Percentiles rank a stretch among this genome's conserved stretches.
These are phyloP conservation scores for Kryptopterus vitreolus DNA, from an alignment of 2,797 vertebrate species.

Conservation along the genomic window DNA sequence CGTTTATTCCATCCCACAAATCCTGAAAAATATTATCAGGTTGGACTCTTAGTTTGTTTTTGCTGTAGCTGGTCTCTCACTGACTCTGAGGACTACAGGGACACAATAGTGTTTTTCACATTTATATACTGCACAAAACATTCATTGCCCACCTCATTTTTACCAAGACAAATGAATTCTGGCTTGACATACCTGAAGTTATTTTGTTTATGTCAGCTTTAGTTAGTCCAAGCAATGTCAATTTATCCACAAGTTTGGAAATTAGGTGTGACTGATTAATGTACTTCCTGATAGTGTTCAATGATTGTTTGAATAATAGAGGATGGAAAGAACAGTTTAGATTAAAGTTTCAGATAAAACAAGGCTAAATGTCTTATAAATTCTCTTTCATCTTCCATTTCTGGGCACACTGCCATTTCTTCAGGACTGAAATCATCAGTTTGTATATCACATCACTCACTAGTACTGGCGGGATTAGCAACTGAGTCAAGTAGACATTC, in stretches of 20 bases:
- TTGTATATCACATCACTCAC: no score
- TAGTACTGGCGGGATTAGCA: not conserved
- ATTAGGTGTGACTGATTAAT: slow-evolving; percentile 24
- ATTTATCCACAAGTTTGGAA: slow-evolving; percentile 28
- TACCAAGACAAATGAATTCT: slow-evolving; percentile 29
- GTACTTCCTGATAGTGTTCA: slow-evolving; percentile 11
- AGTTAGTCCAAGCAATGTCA: slow-evolving; percentile 24
- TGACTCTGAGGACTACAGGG: not conserved
- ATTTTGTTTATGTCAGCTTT: slow-evolving; percentile 37
- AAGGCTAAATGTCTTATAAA: not conserved
- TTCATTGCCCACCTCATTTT: slow-evolving; percentile 37
- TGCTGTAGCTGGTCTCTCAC: not conserved
- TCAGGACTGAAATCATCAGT: not conserved
- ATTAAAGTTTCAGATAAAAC: not conserved
- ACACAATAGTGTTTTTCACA: slow-evolving; percentile 12
- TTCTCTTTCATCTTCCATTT: not conserved
- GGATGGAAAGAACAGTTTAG: slow-evolving; percentile 6
- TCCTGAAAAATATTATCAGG: not conserved
- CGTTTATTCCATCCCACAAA: not conserved
- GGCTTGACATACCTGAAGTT: slow-evolving; percentile 28
- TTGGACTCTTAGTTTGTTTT: not conserved
- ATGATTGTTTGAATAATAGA: slow-evolving; percentile 5
- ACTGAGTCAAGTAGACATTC: not conserved
- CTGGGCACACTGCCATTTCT: no score
- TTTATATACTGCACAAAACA: slow-evolving; percentile 30